Conservation (phyloP, 2,113 vertebrate species). For the Megalops atlanticus region DNA sequence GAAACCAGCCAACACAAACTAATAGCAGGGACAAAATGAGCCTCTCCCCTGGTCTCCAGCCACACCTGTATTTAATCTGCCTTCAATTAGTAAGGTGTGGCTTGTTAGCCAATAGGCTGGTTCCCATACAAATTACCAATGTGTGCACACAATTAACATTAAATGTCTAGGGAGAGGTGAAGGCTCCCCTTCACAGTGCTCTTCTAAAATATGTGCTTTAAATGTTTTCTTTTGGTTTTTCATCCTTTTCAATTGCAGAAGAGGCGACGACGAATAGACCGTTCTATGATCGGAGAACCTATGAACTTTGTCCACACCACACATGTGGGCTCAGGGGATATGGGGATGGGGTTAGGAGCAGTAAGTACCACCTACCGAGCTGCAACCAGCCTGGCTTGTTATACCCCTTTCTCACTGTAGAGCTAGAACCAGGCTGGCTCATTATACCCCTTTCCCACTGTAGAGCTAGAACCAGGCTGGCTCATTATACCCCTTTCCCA, state of each 20-base stretch:
- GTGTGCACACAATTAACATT: too few species aligned
- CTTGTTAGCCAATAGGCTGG: too few species aligned
- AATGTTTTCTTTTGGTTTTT: too few species aligned
- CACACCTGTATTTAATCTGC: too few species aligned
- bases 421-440: not conserved
- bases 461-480: not conserved
- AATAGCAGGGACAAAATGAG: too few species aligned
- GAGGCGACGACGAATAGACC: constrained; percentile 79
- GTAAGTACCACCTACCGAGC: constrained; percentile 62
- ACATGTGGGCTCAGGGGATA: constrained; percentile 83
- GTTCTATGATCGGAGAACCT: constrained; percentile 88
- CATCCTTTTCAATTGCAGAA: constrained; percentile 64
- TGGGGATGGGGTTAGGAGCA: constrained; percentile 69
- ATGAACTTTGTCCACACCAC: constrained; percentile 91
- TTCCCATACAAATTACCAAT: too few species aligned
- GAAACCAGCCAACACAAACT: too few species aligned
- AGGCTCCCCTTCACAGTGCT: too few species aligned
- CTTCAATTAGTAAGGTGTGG: too few species aligned
- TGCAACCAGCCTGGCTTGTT: not conserved
- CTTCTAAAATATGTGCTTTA: too few species aligned
- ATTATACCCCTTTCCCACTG: not conserved
- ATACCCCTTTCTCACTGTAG: not conserved
- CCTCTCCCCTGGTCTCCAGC: too few species aligned
- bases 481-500: not conserved
- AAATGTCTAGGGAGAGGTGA: too few species aligned